These are phyloP conservation scores for Caenorhabditis drosophilae DNA, from an alignment of 2,888 invertebrate genomes.

Conservation along the genomic window DNA sequence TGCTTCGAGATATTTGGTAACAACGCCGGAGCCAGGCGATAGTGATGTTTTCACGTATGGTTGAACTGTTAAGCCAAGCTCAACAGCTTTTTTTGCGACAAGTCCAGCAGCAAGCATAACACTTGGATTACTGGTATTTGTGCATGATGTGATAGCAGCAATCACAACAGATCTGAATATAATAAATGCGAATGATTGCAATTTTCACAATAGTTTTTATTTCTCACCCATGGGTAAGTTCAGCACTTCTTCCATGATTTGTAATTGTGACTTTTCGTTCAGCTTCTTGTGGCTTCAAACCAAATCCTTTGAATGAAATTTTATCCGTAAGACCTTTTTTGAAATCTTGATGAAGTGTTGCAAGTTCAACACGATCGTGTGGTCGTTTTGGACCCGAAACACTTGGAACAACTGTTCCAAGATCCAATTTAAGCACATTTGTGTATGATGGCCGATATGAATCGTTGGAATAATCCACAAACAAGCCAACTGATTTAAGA, in stretches of 20 bases:
- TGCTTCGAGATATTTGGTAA: constrained; percentile 86
- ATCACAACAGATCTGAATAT: constrained; percentile 85
- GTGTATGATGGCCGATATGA: constrained; percentile 63
- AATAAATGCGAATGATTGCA: not conserved
- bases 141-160: constrained; percentile 96
- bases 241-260: constrained; percentile 39
- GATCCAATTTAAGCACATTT: constrained; percentile 79
- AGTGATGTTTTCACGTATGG: constrained; percentile 96
- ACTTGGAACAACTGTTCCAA: constrained; percentile 87
- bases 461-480: constrained; percentile 80
- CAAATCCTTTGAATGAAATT: constrained; percentile 74
- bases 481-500: constrained; percentile 81
- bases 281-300: constrained; percentile 57
- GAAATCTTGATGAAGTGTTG: constrained; percentile 89
- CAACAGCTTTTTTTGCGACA: constrained; percentile 74
- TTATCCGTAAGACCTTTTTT: constrained; percentile 82
- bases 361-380: constrained; percentile 82
- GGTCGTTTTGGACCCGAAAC: constrained; percentile 96
- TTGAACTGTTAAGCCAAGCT: constrained; percentile 83
- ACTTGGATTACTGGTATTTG: constrained; percentile 96
- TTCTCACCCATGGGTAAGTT: constrained; percentile 40
- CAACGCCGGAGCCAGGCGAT: constrained; percentile 93
- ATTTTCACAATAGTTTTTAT: not conserved
- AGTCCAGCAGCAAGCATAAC: constrained; percentile 94
- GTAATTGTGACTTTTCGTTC: constrained; percentile 46